Evolutionary conservation across 2,888 invertebrate genomes (phyloP).

Genomic region (Tipula confusa): DNA sequence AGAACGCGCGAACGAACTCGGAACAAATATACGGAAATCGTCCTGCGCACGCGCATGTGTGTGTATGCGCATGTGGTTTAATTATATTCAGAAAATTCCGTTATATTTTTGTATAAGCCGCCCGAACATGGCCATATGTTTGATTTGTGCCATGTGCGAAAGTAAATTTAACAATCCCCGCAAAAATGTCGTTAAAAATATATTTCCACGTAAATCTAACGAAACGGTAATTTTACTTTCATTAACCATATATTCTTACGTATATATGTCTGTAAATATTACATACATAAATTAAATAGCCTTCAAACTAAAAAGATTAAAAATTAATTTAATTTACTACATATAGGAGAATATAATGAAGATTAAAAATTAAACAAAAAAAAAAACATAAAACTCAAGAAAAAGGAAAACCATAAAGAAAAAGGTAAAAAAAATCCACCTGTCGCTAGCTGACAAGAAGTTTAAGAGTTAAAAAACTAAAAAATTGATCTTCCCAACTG

Average conservation of each 20-base stretch:
- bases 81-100: background rate
- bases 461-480: constrained; percentile 25
- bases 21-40: constrained; percentile 4
- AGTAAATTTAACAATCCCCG: background rate
- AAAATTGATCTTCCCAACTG: background rate
- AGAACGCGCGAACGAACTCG: background rate
- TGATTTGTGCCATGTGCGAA: constrained; percentile 10
- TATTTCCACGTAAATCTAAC: background rate
- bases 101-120: background rate
- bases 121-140: background rate
- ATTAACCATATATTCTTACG: background rate
- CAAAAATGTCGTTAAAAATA: background rate
- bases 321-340: background rate
- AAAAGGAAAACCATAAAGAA: background rate
- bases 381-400: background rate
- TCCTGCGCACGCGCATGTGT: too few relatives aligned
- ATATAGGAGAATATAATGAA: background rate
- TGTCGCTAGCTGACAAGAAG: background rate
- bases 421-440: background rate
- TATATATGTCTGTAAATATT: too few relatives aligned
- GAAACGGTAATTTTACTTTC: background rate
- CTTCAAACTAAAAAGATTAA: background rate
- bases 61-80: background rate
- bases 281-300: background rate
- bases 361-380: background rate